Conservation (phyloP, 2,797 vertebrate genomes). For the Cichlasoma orientale region DNA sequence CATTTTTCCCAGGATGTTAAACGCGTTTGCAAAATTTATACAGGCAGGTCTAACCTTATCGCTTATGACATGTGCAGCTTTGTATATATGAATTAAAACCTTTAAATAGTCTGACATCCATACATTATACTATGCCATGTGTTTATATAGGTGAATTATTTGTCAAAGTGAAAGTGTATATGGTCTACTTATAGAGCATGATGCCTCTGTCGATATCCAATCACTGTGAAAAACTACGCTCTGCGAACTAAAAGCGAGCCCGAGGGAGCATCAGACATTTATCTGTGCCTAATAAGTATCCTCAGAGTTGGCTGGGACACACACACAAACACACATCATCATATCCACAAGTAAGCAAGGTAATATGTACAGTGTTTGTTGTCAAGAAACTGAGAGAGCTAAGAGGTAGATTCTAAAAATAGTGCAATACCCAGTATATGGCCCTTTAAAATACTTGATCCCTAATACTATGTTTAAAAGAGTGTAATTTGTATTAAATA, state of each 20-base stretch:
- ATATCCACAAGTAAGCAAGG: neutral
- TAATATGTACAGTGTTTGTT: neutral
- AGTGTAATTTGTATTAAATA: neutral
- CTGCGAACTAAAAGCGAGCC: constrained; percentile 51
- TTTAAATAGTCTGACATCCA: constrained; percentile 14
- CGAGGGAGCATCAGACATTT: constrained; percentile 50
- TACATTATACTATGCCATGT: neutral
- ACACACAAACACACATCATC: neutral
- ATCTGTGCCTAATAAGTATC: constrained; percentile 58
- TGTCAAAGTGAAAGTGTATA: constrained; percentile 20
- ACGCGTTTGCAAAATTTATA: neutral
- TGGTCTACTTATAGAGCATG: constrained; percentile 49
- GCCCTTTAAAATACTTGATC: neutral
- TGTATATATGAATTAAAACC: neutral
- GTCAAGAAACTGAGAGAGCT: neutral
- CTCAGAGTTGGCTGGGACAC: constrained; percentile 6
- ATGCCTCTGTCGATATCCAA: constrained; percentile 70
- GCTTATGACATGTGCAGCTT: neutral
- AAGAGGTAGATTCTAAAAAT: neutral
- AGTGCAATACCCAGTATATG: no score
- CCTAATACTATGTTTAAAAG: neutral
- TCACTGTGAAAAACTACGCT: constrained; percentile 65
- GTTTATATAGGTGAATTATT: neutral
- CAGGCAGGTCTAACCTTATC: neutral
- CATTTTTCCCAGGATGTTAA: neutral